Conservation (phyloP, 2,888 invertebrate genomes). For the Lasioglossum pauxillum region DNA sequence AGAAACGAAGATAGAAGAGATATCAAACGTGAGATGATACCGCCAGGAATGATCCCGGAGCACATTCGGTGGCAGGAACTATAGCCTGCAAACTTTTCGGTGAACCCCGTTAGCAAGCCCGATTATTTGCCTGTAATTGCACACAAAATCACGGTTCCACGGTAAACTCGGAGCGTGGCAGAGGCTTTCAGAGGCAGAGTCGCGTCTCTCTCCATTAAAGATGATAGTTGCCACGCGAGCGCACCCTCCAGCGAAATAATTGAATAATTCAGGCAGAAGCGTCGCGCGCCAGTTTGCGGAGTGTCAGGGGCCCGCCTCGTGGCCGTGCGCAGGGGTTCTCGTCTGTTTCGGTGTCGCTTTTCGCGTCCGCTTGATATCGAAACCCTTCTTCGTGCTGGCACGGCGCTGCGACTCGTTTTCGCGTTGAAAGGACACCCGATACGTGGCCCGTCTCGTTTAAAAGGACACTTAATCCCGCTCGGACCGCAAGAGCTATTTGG, state of each 20-base stretch:
- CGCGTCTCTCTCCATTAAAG: constrained; percentile 43
- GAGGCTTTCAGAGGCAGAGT: constrained; percentile 37
- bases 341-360: constrained; percentile 56
- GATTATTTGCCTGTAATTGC: constrained; percentile 9
- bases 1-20: background rate
- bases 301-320: constrained; percentile 29
- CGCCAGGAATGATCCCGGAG: background rate
- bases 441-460: constrained; percentile 49
- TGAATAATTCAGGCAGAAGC: constrained; percentile 68
- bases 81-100: background rate
- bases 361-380: constrained; percentile 57
- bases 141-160: constrained; percentile 20
- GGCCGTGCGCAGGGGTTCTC: constrained; percentile 35
- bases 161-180: constrained; percentile 16
- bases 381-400: constrained; percentile 43
- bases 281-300: constrained; percentile 46
- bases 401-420: constrained; percentile 34
- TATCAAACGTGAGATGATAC: too few species aligned
- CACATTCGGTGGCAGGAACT: background rate
- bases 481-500: constrained; percentile 32
- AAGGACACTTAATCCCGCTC: constrained; percentile 54
- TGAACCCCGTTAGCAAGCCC: background rate
- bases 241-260: constrained; percentile 60
- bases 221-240: constrained; percentile 49
- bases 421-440: constrained; percentile 58